Base-by-base conservation (phyloP, 2,113 vertebrate genomes). In the Micronycteris hirsuta region DNA sequence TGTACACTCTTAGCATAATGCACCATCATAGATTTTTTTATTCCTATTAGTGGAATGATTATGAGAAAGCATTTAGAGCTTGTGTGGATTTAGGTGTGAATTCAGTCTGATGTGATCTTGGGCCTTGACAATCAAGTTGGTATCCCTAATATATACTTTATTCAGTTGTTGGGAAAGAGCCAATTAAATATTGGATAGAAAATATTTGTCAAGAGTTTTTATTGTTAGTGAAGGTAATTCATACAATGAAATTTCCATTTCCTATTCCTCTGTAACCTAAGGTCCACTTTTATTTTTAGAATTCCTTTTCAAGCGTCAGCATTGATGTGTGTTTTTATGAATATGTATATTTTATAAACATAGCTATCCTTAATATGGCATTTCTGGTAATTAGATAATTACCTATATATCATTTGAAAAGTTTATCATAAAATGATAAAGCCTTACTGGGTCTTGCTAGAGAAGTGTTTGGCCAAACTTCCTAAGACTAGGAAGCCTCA, bases 271-370 rank as follows among this genome's bases (percentile, higher is more conserved):
- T 89, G 67, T 74, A 49, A 83, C 31, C 47, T 82, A 54, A n/a
- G 43, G 17, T 71, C 61, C 92, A 19, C 49, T 71, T 89, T 93
- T 95, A 93, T 87, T 93, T 93, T 93, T 83, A 93, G 68, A 93
- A 86, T 86, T 93, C 28, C 67, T 81, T 95, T 93, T 81, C 86
- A 85, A 81, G n/a, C 68, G 22, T 80, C 65, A 82, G 41, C 43
- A 67, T 61, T 92, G 47, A 84, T 63, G 61, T 77, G 49, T 77
- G 36, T 78, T 84, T 92, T 89, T 84, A 95, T 95, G 94, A 93
- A 89, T 93, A 89, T 89, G n/a, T 63, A 95, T 93, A 52, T 68
- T 88, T 92, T 87, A 84, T 84, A 95, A 89, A 89, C 82, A 74
- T 63, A 95, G 22, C 71, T 71, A 63, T 78, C 43, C 24, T 85